phyloP scores from a whole-genome alignment of 1,140 invertebrate species.

The Protaetia brevitarsis region DNA sequence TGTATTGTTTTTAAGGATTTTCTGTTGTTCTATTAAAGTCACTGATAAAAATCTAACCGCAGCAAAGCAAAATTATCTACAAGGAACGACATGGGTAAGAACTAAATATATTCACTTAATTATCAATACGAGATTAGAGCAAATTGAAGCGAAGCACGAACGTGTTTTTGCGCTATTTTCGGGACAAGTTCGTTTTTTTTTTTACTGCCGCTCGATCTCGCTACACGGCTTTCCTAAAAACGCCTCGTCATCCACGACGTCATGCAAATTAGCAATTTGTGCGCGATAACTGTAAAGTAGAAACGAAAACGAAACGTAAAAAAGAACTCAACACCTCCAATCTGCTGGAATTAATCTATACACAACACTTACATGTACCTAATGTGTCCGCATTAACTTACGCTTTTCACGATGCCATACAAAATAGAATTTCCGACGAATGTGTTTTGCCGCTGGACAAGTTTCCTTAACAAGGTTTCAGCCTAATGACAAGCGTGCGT shows the following conservation, averaged over 20 bases:
- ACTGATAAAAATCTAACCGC: no score
- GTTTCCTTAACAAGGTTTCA: conserved; percentile 20
- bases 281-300: conserved; percentile 15
- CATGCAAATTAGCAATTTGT: conserved; percentile 28
- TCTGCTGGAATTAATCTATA: conserved; percentile 21
- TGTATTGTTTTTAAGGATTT: no score
- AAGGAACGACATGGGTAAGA: no score
- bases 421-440: conserved; percentile 17
- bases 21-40: no score
- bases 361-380: conserved; percentile 12
- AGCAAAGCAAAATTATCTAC: no score
- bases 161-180: conserved; percentile 5
- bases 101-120: not conserved
- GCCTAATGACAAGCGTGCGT: conserved; percentile 25
- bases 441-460: conserved; percentile 18
- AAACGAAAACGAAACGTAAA: conserved; percentile 20
- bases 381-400: conserved; percentile 6
- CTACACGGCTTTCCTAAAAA: not conserved
- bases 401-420: conserved; percentile 1
- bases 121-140: not conserved
- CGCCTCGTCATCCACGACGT: conserved; percentile 6
- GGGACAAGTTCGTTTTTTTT: conserved; percentile 4
- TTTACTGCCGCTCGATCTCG: not conserved
- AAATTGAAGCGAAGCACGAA: conserved; percentile 5
- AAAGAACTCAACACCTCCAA: conserved; percentile 19